A percentile compares a stretch with the other conserved stretches of the same genome.
Evolutionary conservation across 2,888 invertebrate genomes (phyloP).

Genomic region (Trachelus troglodyta): DNA sequence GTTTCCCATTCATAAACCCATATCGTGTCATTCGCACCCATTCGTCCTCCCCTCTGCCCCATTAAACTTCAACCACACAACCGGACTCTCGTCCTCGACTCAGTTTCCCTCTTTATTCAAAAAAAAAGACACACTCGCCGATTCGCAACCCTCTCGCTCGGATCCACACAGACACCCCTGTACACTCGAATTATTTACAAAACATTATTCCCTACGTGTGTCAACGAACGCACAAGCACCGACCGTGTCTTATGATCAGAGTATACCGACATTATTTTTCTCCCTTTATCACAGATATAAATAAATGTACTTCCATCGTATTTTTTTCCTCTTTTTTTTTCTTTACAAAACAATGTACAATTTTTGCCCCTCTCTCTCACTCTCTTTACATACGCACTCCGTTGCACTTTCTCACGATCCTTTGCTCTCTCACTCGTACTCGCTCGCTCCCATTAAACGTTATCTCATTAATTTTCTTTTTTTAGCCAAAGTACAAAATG

Average conservation of each 20-base stretch:
- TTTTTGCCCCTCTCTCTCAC: conserved; percentile 15
- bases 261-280: conserved; percentile 31
- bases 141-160: no score
- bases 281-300: conserved; percentile 64
- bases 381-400: conserved; percentile 17
- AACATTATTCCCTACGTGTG: conserved; percentile 32
- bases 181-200: conserved; percentile 5
- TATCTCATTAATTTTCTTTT: conserved; percentile 13
- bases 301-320: conserved; percentile 47
- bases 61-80: background rate
- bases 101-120: background rate
- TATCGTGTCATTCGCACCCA: background rate
- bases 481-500: conserved; percentile 43
- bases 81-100: background rate
- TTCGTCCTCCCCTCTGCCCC: background rate
- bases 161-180: background rate
- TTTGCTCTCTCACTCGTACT: background rate
- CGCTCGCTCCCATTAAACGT: background rate
- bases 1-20: background rate
- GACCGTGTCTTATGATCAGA: conserved; percentile 23
- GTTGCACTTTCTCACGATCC: background rate
- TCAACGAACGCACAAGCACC: conserved; percentile 53
- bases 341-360: conserved; percentile 59
- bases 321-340: conserved; percentile 34
- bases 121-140: background rate